Evolutionary conservation across 92 coral and sea anemone genomes (phyloP), one percentile per base, ranked within the genome.

Genomic region (Epizoanthus fatuus): DNA sequence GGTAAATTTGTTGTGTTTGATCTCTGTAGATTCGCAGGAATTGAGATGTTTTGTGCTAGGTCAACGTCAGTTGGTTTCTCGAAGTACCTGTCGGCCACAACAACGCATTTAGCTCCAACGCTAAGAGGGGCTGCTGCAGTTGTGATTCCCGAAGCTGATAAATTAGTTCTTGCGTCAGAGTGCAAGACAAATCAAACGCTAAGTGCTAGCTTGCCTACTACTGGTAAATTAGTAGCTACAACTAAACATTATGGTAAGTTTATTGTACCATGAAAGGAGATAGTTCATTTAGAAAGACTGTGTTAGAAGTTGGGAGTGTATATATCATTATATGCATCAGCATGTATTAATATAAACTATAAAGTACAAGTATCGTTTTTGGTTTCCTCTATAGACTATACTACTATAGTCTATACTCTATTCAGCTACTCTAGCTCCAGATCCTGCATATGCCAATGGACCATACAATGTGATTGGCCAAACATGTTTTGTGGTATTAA

Each of bases 11-110:
- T 29, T 29, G 35, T 29, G 35, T 29, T 29, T 29, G 35, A 40
- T 19, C 53, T 47, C 53, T 38, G n/a, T 66, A 12, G 71, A 4
- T 82, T 88, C 82, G 4, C 16, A 67, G 67, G 64, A 49, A 40
- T 29, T 72, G 86, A 84, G 86, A 97, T 97, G 99, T 94, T 97
- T 66, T 91, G 98, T 84, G 90, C 99, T 53, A 93, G 93, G 85
- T 92, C 95, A 22, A 87, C 92, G 68, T 93, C 98, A 7, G 84
- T 95, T 52, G 98, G 99, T 22, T 93, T 97, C 73, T 91, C 99
- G 76, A 85, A 96, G 84, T 95, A 89, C 87, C 78, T 97, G 1
- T 83, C 98, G 54, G 99, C 97, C 32, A 97, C 98, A 42, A 96
- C 98, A 55, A 93, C 95, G 4, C 98, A 97, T 82, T 65, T 97